Base-by-base conservation (phyloP, 2,113 vertebrate species). In the Eptesicus fuscus region DNA sequence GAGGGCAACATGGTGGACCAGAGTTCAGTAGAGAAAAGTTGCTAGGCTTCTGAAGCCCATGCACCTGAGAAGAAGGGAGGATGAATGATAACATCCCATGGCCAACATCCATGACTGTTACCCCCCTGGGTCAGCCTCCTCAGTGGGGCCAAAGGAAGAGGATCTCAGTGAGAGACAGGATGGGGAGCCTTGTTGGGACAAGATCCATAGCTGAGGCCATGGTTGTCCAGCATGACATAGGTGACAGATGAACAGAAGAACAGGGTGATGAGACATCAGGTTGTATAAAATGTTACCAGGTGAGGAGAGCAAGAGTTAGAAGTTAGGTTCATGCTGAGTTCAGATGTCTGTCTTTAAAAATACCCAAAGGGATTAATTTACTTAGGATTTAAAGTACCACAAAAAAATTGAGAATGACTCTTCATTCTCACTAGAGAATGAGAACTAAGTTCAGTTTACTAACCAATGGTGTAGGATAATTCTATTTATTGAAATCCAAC, bases 1-100 rank as follows among this genome's bases (percentile, higher is more conserved):
- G 37, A 7, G 67, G 23, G 25, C 35, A 6, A 22, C 3, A 1
- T 18, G 12, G 70, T 0, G 4, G 23, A 22, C n/a, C 42, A n/a
- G 69, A 49, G 28, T 20, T 35, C 13, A 6, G 35, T 37, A 65
- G 83, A 40, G 53, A 56, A 56, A 32, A 28, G 23, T 4, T 6
- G 47, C 49, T 7, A 40, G 23, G 49, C 14, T 53, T 61, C 61
- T 28, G 4, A 44, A 79, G 37, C 74, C 47, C 0, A 1, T 37
- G 13, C 25, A 1, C 51, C 67, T 32, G 42, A 37, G 42, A 30
- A 51, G 28, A 42, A 22, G 28, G 17, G 32, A 37, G 5, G 25
- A 11, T 9, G 17, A 25, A 37, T 10, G 25, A 11, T 7, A 18
- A 25, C 44, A 4, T 20, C 18, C 30, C 13, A 1, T 30, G 59